Evolutionary conservation across 2,888 invertebrate species (phyloP).

Genomic region (Meiosimyza decipiens): DNA sequence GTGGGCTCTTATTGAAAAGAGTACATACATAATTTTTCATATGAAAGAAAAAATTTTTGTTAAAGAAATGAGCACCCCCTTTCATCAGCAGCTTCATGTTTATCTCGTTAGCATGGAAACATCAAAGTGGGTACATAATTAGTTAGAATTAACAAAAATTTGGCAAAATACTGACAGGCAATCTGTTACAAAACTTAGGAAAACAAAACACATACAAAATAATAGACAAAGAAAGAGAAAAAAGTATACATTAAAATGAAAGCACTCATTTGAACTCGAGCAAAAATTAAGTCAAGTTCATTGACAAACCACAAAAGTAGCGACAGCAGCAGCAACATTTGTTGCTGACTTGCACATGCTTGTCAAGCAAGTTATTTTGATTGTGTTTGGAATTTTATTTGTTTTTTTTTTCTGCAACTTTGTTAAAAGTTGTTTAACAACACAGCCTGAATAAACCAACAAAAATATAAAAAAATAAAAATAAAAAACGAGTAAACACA

Average conservation of each 20-base stretch:
- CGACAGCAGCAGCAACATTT: neutral
- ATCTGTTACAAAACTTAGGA: neutral
- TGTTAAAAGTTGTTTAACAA: constrained; percentile 9
- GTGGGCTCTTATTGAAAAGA: too few species aligned
- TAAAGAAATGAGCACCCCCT: too few species aligned
- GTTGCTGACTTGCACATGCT: constrained; percentile 4
- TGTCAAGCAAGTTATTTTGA: constrained; percentile 2
- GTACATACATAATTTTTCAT: too few species aligned
- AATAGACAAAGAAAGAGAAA: neutral
- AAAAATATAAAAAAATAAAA: neutral
- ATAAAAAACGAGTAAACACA: neutral
- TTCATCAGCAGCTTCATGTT: too few species aligned
- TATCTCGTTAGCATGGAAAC: too few species aligned
- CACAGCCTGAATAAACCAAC: neutral
- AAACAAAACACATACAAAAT: neutral
- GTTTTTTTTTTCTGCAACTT: neutral
- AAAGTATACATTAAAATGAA: neutral
- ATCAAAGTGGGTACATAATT: too few species aligned
- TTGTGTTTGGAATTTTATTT: too few species aligned
- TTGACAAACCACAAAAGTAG: constrained; percentile 7
- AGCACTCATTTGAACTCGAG: constrained; percentile 1
- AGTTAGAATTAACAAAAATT: too few species aligned
- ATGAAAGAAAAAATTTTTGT: too few species aligned
- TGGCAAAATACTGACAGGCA: too few species aligned
- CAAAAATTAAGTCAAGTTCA: constrained; percentile 7